Percentiles rank a stretch among this genome's conserved stretches.
Conservation (phyloP, 2,797 vertebrate genomes). For the Chaetophractus vellerosus region DNA sequence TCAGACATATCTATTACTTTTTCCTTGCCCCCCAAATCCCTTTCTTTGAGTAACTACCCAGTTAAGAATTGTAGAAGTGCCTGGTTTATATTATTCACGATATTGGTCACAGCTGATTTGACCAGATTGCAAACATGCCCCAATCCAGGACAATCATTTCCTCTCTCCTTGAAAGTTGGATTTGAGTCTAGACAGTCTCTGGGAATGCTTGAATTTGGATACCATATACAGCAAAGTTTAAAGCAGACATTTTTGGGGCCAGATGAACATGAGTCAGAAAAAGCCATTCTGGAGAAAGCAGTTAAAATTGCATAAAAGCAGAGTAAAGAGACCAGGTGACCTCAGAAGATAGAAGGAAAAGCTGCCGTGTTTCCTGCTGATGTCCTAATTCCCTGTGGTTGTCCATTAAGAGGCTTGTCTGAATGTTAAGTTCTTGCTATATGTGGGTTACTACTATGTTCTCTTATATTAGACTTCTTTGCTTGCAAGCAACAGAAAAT, state of each 20-base stretch:
- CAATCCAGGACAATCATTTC: background rate
- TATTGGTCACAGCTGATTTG: background rate
- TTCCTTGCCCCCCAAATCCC: too few relatives aligned
- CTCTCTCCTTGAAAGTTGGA: background rate
- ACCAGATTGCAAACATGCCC: background rate
- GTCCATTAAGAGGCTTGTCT: background rate
- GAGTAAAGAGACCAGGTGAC: background rate
- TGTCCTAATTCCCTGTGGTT: background rate
- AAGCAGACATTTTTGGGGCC: background rate
- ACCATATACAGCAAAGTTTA: background rate
- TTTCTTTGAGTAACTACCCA: background rate
- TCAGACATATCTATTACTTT: background rate
- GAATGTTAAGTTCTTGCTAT: too few relatives aligned
- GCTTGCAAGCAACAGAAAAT: background rate
- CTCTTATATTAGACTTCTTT: background rate
- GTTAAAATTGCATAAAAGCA: background rate
- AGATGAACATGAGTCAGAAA: background rate
- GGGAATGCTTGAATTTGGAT: background rate
- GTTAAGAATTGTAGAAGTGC: background rate
- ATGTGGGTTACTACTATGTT: background rate
- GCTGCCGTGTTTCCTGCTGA: background rate
- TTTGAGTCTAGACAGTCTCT: background rate
- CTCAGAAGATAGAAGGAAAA: background rate
- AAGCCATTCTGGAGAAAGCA: background rate
- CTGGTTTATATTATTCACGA: background rate